Base-by-base conservation (phyloP, 1,140 invertebrate genomes). In the Mercenaria mercenaria region DNA sequence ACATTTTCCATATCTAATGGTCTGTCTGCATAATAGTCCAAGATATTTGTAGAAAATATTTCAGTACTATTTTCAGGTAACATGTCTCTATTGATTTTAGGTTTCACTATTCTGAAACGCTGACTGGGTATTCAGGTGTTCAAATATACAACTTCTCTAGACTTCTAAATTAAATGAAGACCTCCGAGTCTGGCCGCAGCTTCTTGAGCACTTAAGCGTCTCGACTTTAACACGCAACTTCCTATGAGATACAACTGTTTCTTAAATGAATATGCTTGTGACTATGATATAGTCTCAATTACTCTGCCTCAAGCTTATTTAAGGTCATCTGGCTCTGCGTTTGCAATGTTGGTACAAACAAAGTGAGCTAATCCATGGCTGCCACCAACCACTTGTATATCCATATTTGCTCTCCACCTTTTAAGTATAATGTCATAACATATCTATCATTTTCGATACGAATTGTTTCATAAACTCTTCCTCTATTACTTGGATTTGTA, bases 401-500 rank as follows among this genome's bases (percentile, higher is more conserved):
- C 89, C 89, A 90, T 87, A 47, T 90, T 90, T 39, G 89, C 89
- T 41, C 76, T 67, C 89, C 89, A 90, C 3, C 79, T 41, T 47
- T 43, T 56, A 18, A 90, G 37, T n/a, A 90, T 56, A 37, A 91
- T 20, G 89, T 59, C 87, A 88, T 91, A 10, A 91, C 37, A 76
- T 67, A 80, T 18, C 20, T 34, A 32, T 84, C 89, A 79, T 67
- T 69, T 41, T 2, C 4, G 34, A 56, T n/a, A 0, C 82, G 37
- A 15, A 69, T 56, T 34, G 89, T 85, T 90, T 90, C 89, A 85
- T 90, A 90, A 41, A 85, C 79, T 32, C 59, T 83, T 15, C 82
- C 72, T 47, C 39, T 82, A 29, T 15, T 32, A 39, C 79, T 50
- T 39, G 41, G 29, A 56, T 23, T 56, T 8, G 52, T 11, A 23